Base-by-base conservation (phyloP, 1,140 invertebrate genomes). In the Halictus rubicundus region DNA sequence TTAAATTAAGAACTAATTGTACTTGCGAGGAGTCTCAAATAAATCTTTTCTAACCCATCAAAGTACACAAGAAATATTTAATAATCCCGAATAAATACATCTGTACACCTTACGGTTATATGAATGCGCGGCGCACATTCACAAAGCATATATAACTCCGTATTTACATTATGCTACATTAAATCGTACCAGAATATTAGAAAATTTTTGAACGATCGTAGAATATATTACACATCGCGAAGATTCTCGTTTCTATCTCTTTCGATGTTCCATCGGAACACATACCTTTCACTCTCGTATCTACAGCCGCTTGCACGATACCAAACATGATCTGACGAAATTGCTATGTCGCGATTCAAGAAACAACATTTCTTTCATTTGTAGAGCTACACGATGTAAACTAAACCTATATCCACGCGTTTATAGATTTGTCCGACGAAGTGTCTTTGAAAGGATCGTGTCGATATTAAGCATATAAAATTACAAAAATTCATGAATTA, bases 81-180 rank as follows among this genome's bases (percentile, higher is more conserved):
- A 85, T 85, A 70, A 16, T 80, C 54, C 54, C 79, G 71, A 73
- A 71, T 84, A 85, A 85, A 84, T 85, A 85, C 83, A 85, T 84
- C 82, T 85, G 83, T 85, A 85, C 83, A 84, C 60, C 54, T 85
- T 84, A 81, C 68, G 73, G 23, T 23, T 25, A 78, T 59, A 75
- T 59, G 63, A 84, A 84, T 77, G 60, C 14, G 42, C 9, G 73
- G 46, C 63, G 59, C 27, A 84, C 65, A 77, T 84, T 77, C 78
- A 77, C 52, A 54, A 79, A 84, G 72, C 25, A 37, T 81, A 37
- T 81, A 68, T 60, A 80, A 74, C 66, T 73, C 72, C 42, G 73
- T 79, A 84, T 84, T 77, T 85, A 85, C 77, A 85, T 77, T 81
- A 84, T 69, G 25, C 79, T 81, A 81, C 79, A 81, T 68, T 21